Base-by-base conservation (phyloP, 1,140 invertebrate species). In the Drosophila miranda region DNA sequence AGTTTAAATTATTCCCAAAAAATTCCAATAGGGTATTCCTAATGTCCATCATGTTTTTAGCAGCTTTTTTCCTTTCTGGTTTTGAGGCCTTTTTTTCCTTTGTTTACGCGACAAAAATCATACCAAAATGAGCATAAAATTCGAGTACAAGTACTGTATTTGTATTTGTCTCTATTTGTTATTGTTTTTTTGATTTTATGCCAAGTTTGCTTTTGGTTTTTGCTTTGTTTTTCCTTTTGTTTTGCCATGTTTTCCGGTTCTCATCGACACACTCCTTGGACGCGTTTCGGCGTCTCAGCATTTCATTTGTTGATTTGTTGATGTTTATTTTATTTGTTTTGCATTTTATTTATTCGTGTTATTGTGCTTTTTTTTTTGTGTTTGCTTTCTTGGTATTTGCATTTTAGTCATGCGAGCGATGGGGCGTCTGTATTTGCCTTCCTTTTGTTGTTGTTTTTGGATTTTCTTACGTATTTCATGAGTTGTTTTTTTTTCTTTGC, bases 381-480 rank as follows among this genome's bases (percentile, higher is more conserved):
- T 16, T 16, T 16, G 16, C 16, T 16, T 16, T 16, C 59, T 58
- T 13, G 42, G 28, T 73, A 80, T 84, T 84, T 86, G 67, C 81
- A 76, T 86, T 76, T 84, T 66, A 86, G 81, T 86, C 80, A 86
- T 76, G 81, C 76, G 63, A 83, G 9, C 44, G 34, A 13, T 38
- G 34, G 34, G 46, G 52, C 38, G 53, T 43, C 45, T 52, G 30
- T 7, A 41, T 38, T 38, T 38, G 34, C 34, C 41, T 51, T 42
- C 16, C 55, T 28, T 11, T 74, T 58, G 23, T 28, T 28, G 6
- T 28, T 28, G 6, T 28, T 28, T 0, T 30, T 30, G 7, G 9
- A 34, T 34, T 34, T 34, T 34, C 30, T 34, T 34, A 34, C 30
- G 30, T 34, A 34, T 34, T 38, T 11, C 34, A 3, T 38, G 9